A percentile compares a stretch with the other conserved stretches of the same genome.
phyloP scores from a whole-genome alignment of 2,888 invertebrate species.

The Stenotaenia linearis region DNA sequence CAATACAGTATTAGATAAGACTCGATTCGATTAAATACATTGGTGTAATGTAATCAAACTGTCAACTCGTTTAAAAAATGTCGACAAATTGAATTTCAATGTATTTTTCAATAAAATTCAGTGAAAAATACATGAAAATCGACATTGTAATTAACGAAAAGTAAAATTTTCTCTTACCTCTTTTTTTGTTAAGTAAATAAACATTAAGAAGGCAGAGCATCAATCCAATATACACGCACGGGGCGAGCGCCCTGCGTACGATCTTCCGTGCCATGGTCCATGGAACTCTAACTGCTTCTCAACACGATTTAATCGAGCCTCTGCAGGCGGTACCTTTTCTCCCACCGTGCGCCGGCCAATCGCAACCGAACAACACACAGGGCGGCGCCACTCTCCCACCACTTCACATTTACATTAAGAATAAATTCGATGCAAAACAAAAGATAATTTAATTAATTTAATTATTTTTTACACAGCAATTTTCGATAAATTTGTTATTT shows the following conservation, averaged over 20 bases:
- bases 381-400: background rate
- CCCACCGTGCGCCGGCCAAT: background rate
- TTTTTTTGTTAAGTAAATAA: background rate
- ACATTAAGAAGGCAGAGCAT: conserved; percentile 10
- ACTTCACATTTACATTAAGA: background rate
- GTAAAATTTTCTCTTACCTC: background rate
- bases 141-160: too few species aligned
- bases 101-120: background rate
- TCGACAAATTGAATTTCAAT: background rate
- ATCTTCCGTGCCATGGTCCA: background rate
- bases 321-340: conserved; percentile 1
- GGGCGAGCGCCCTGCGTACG: background rate
- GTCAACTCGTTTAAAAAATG: background rate
- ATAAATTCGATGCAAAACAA: too few species aligned
- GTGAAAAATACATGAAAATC: too few species aligned
- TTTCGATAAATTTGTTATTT: too few species aligned
- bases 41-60: background rate
- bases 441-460: too few species aligned
- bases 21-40: background rate
- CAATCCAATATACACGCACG: background rate
- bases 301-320: conserved; percentile 3
- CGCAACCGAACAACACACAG: background rate
- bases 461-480: too few species aligned
- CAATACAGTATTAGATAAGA: background rate
- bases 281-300: background rate